Base-by-base conservation (phyloP, 1,140 invertebrate genomes). In the Harlomillsia oculata region DNA sequence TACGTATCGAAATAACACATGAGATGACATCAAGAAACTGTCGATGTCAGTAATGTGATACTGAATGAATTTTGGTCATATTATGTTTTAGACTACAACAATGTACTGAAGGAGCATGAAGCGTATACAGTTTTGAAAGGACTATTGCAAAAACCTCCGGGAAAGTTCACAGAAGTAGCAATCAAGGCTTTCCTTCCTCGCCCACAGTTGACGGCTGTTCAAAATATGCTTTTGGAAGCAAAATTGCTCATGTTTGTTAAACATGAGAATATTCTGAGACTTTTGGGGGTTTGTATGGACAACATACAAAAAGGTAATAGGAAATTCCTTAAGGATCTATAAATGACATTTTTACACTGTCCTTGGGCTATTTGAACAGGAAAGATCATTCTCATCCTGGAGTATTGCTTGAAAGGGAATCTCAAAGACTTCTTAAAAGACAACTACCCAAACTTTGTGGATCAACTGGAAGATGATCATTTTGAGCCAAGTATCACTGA, bases 291-390 rank as follows among this genome's bases (percentile, higher is more conserved):
- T 5, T 1, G 13, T n/a, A 13, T 39, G 0, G 48, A 50, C 23
- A 50, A 50, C 18, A 50, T 50, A 5, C 48, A 50, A 16, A 50
- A 50, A 39, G 48, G 48, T 50, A 37, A n/a, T 16, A 0, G 9
- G 23, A 25, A 13, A n/a, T n/a, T n/a, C n/a, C n/a, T n/a, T n/a
- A n/a, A 45, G n/a, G 11, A 14, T 5, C 4, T 14, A 20, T 41
- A 20, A 6, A 26, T 48, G 29, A 30, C 5, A 48, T 6, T 32
- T 34, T 32, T 30, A 3, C 3, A 40, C 11, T 9, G 8, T 34
- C n/a, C 9, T 40, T 9, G 16, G 16, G 18, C 6, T 40, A 8
- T 40, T 13, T 40, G 16, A 14, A 40, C 16, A 50, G 48, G 48
- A 0, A 50, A 50, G 26, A 25, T 50, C 2, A 37, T 37, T 6